A percentile compares a stretch with the other conserved stretches of the same genome.
Evolutionary conservation across 2,888 invertebrate genomes (phyloP).

Genomic region (Cylloceria caligata): DNA sequence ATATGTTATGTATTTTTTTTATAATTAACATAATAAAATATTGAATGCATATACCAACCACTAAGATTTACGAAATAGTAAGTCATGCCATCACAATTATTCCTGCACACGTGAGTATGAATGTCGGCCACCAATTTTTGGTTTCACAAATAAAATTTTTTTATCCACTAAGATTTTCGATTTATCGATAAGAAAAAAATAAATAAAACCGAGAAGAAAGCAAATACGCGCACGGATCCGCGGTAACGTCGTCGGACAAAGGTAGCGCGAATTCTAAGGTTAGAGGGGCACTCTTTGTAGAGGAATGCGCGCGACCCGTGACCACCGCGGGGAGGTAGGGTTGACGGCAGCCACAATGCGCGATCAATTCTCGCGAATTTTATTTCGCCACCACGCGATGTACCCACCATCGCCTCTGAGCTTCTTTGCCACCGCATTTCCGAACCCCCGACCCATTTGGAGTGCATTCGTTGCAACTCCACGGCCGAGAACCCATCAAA

Average conservation of each 20-base stretch:
- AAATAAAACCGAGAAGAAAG: neutral
- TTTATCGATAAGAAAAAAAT: neutral
- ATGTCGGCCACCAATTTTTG: neutral
- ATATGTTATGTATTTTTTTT: neutral
- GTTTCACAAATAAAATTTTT: neutral
- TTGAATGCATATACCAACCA: slow-evolving; percentile 70
- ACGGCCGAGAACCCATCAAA: neutral
- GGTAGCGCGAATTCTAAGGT: slow-evolving; percentile 73
- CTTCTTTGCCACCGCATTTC: neutral
- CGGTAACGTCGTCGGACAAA: slow-evolving; percentile 63
- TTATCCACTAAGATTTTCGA: neutral
- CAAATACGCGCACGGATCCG: slow-evolving; percentile 27
- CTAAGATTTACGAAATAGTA: slow-evolving; percentile 79
- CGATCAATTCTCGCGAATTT: slow-evolving; percentile 79
- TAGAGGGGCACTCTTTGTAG: slow-evolving; percentile 70
- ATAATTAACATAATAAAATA: neutral
- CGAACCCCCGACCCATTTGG: slow-evolving; percentile 13
- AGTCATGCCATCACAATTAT: slow-evolving; percentile 74
- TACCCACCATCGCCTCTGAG: slow-evolving; percentile 18
- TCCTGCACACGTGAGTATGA: slow-evolving; percentile 38
- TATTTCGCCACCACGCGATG: slow-evolving; percentile 72
- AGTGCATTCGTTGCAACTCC: slow-evolving; percentile 65
- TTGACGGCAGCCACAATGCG: slow-evolving; percentile 71
- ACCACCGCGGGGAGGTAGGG: slow-evolving; percentile 47
- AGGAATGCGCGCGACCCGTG: slow-evolving; percentile 76